Percentiles rank a stretch among this genome's conserved stretches.
These are phyloP conservation scores for Gasteruption jaculator DNA, from an alignment of 2,888 invertebrate species.

Conservation along the genomic window DNA sequence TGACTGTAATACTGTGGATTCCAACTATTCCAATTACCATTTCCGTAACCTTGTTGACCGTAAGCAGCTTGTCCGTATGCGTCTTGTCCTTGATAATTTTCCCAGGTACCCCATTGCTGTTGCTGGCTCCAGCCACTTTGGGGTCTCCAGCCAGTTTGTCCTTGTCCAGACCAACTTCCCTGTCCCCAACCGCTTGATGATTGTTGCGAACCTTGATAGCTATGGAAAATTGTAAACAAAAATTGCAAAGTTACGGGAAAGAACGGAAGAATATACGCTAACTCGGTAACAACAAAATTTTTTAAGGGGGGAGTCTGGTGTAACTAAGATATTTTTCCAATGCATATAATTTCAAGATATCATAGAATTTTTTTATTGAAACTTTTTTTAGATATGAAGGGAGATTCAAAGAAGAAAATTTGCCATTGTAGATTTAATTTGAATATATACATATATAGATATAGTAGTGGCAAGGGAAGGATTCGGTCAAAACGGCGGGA, in stretches of 20 bases:
- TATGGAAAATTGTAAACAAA: slow-evolving; percentile 18
- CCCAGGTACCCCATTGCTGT: slow-evolving; percentile 39
- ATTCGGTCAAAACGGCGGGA: too few species aligned
- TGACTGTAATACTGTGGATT: slow-evolving; percentile 49
- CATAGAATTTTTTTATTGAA: too few species aligned
- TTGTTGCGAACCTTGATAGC: slow-evolving; percentile 36
- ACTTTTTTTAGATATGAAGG: too few species aligned
- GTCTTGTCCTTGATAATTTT: slow-evolving; percentile 29
- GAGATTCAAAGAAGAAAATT: too few species aligned
- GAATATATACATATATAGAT: too few species aligned
- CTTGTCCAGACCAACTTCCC: slow-evolving; percentile 27
- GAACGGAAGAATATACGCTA: too few species aligned
- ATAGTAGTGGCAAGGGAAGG: too few species aligned
- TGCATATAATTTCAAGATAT: too few species aligned
- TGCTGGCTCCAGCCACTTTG: slow-evolving; percentile 26
- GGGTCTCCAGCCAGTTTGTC: slow-evolving; percentile 32
- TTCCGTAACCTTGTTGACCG: slow-evolving; percentile 39
- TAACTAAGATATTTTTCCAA: too few species aligned
- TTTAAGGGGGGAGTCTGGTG: too few species aligned
- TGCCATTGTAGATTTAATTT: too few species aligned
- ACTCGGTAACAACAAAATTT: background rate
- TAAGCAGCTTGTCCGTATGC: slow-evolving; percentile 32
- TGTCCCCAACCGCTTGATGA: slow-evolving; percentile 28
- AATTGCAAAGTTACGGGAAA: background rate
- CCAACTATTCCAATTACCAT: slow-evolving; percentile 47